Conservation (phyloP, 2,797 vertebrate species). For the Rhincodon typus region DNA sequence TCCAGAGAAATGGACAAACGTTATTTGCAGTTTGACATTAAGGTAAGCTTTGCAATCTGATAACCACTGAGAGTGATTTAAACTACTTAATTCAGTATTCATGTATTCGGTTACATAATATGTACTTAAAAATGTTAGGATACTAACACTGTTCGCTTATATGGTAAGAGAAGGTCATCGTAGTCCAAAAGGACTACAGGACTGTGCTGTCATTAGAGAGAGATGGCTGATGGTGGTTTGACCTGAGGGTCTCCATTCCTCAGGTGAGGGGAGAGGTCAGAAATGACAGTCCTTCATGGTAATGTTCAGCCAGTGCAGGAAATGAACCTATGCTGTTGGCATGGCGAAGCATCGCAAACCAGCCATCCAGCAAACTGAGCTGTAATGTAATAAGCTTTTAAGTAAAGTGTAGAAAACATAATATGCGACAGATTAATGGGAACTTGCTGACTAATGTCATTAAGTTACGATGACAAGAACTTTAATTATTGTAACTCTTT, state of each 20-base stretch:
- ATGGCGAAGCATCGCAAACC: too few relatives aligned
- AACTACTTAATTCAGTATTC: neutral
- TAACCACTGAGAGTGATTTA: neutral
- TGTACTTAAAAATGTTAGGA: neutral
- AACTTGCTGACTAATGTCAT: neutral
- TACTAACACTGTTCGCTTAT: neutral
- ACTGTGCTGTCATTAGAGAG: too few relatives aligned
- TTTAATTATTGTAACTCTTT: neutral
- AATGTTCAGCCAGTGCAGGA: too few relatives aligned
- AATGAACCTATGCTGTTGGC: too few relatives aligned
- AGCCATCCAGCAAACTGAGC: too few relatives aligned
- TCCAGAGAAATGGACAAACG: conserved; percentile 98
- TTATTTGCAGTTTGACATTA: conserved; percentile 97
- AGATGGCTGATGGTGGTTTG: too few relatives aligned
- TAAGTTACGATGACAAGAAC: neutral
- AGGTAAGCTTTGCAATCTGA: conserved; percentile 58
- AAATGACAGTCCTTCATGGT: too few relatives aligned
- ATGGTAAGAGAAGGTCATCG: too few relatives aligned
- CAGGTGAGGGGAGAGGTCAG: too few relatives aligned
- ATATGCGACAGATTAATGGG: neutral
- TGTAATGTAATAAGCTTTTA: neutral
- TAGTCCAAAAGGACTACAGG: too few relatives aligned
- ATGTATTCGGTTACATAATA: neutral
- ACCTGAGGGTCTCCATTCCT: too few relatives aligned
- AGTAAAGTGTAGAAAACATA: neutral